A percentile compares a stretch with the other conserved stretches of the same genome.
Conservation (phyloP, 2,888 invertebrate species). For the Ectobius pallidus region DNA sequence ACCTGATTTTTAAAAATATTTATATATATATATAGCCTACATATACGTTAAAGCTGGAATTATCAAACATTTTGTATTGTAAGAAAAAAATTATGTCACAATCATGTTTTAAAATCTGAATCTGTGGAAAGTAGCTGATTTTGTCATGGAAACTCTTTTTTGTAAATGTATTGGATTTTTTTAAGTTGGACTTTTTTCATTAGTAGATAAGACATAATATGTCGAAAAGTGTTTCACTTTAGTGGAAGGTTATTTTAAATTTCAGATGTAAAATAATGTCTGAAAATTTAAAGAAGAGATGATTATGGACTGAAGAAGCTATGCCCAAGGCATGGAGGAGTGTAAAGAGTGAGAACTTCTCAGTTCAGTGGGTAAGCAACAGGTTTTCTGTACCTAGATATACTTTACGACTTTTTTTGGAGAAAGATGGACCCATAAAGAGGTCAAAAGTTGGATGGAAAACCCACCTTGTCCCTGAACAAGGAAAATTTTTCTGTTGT, state of each 20-base stretch:
- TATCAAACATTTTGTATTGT: too few species aligned
- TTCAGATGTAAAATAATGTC: too few species aligned
- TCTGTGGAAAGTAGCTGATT: too few species aligned
- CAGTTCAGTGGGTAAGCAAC: neutral
- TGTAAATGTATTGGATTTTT: too few species aligned
- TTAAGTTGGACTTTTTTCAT: too few species aligned
- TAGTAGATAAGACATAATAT: neutral
- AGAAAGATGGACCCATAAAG: neutral
- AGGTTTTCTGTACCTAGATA: neutral
- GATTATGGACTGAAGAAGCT: too few species aligned
- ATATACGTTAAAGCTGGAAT: neutral
- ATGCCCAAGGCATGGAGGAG: neutral
- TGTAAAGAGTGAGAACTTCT: neutral
- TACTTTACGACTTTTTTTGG: too few species aligned
- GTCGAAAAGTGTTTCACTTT: neutral
- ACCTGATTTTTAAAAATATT: too few species aligned
- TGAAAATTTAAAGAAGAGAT: too few species aligned
- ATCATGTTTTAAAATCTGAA: too few species aligned
- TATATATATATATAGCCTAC: too few species aligned
- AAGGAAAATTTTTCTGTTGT: neutral
- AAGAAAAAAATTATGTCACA: too few species aligned
- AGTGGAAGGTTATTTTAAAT: neutral
- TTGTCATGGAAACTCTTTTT: neutral
- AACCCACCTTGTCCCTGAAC: neutral
- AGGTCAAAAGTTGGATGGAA: neutral